Percentiles rank a stretch among this genome's conserved stretches.
Conservation (phyloP, 2,888 invertebrate genomes). For the Limnephilus auricula region DNA sequence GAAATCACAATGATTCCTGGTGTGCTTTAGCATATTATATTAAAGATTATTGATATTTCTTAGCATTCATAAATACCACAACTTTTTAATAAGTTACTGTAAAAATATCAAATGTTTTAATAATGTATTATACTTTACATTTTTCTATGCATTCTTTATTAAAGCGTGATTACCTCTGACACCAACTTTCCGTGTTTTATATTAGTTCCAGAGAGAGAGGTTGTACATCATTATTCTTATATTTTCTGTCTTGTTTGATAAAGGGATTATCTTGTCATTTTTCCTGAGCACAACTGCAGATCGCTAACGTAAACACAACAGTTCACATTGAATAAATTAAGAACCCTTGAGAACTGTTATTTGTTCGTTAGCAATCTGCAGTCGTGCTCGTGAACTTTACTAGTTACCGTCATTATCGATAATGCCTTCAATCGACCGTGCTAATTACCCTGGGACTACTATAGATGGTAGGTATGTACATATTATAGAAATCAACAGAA, state of each 20-base stretch:
- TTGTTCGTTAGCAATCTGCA: too few relatives aligned
- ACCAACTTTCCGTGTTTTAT: neutral
- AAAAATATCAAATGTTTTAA: neutral
- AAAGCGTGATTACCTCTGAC: neutral
- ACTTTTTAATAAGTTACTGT: neutral
- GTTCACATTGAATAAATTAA: too few relatives aligned
- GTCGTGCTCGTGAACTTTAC: too few relatives aligned
- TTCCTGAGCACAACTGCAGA: too few relatives aligned
- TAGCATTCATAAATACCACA: neutral
- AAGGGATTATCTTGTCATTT: too few relatives aligned
- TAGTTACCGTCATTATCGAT: too few relatives aligned
- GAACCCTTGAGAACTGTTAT: too few relatives aligned
- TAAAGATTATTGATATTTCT: neutral
- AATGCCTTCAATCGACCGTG: too few relatives aligned
- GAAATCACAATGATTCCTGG: neutral
- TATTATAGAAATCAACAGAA: neutral
- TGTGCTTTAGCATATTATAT: neutral
- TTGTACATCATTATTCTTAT: too few relatives aligned
- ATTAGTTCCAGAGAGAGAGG: neutral
- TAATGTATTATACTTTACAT: neutral
- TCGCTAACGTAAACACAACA: too few relatives aligned
- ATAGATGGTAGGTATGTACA: neutral
- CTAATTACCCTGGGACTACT: too few relatives aligned
- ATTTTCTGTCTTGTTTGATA: too few relatives aligned
- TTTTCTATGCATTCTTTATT: neutral